phyloP scores from a whole-genome alignment of 2,888 invertebrate species.

The Lasius fuliginosus region DNA sequence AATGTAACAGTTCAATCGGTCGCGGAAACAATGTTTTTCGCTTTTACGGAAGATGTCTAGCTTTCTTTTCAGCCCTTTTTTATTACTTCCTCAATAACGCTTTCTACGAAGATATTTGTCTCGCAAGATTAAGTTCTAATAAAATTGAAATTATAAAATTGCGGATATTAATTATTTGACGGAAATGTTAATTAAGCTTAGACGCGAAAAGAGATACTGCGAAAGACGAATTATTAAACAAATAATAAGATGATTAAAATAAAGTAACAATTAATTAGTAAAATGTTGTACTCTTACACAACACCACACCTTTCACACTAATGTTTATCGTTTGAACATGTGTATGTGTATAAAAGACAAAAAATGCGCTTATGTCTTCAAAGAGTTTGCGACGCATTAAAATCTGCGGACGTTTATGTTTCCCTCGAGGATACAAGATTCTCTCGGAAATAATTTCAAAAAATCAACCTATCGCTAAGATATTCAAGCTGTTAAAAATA shows the following conservation, averaged over 20 bases:
- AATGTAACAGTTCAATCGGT: neutral
- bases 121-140: constrained; percentile 3
- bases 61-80: neutral
- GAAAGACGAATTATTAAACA: neutral
- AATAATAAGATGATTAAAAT: neutral
- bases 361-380: neutral
- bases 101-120: neutral
- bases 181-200: neutral
- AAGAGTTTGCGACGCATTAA: neutral
- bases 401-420: neutral
- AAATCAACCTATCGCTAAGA: neutral
- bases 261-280: neutral
- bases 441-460: neutral
- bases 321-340: neutral
- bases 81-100: neutral
- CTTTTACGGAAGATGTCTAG: neutral
- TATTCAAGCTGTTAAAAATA: constrained; percentile 34
- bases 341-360: neutral
- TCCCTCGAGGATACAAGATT: neutral
- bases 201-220: neutral
- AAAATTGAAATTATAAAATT: neutral
- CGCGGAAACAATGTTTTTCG: neutral
- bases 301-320: neutral
- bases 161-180: neutral
- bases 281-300: neutral